Evolutionary conservation across 2,888 invertebrate genomes (phyloP), one percentile per base, ranked within the genome.

Genomic region (Agapostemon virescens): DNA sequence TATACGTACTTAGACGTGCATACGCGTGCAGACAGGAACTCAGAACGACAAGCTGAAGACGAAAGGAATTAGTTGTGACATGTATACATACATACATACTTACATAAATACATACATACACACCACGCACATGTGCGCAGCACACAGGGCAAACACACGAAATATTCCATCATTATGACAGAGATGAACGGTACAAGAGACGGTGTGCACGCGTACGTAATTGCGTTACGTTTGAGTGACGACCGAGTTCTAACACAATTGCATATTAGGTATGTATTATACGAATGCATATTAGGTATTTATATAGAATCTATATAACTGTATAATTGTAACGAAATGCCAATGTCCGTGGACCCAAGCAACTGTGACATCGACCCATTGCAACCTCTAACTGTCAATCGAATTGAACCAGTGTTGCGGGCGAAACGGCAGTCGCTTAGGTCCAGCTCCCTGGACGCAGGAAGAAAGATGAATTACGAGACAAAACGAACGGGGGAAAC

Each of bases 251-350:
- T 89, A 89, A 91, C 88, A 90, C 90, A 90, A 91, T 91, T 90
- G 90, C 92, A 92, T 92, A 90, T 90, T 92, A 92, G 92, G 89
- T 92, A 92, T 92, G 92, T 92, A 92, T 91, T 91, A 91, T 90
- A 91, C 88, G 90, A 92, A 90, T 90, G 90, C 91, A 92, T 92
- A 92, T 90, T 92, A 92, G 91, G 90, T 92, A 92, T 92, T 92
- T 92, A 92, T 92, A 92, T 92, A 92, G 92, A 92, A 92, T 92
- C 91, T 92, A 92, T 92, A 90, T 91, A 92, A 90, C 90, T 92
- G 90, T 91, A 92, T 92, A 91, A 92, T 91, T 92, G 89, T 92
- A 92, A 92, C 88, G 89, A 92, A 92, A 92, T 91, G 92, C 91
- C 92, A 92, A 92, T 89, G 90, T 90, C 90, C 90, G 42, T 84